Percentiles rank a stretch among this genome's conserved stretches.
phyloP scores from a whole-genome alignment of 2,888 invertebrate species.

The Hydrotaea diabolus region DNA sequence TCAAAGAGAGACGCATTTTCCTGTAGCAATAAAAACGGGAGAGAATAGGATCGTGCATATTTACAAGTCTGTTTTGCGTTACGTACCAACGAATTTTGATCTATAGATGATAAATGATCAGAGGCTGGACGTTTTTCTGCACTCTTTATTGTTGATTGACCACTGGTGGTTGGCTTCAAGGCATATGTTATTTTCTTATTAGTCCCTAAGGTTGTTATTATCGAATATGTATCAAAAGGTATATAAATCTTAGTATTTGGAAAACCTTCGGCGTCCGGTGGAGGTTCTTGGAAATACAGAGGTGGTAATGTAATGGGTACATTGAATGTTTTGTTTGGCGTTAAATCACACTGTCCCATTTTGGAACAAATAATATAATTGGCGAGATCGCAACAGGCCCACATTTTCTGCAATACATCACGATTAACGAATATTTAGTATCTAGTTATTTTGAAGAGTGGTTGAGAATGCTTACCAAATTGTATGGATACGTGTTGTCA shows the following conservation, averaged over 20 bases:
- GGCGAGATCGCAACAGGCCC: conserved; percentile 97
- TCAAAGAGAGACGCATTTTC: conserved; percentile 66
- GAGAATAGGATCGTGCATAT: too few species aligned
- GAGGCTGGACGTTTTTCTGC: conserved; percentile 68
- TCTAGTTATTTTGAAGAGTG: too few species aligned
- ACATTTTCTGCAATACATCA: conserved; percentile 88
- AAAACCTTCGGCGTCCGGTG: conserved; percentile 87
- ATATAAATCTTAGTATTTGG: conserved; percentile 90
- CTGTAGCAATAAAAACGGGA: conserved; percentile 38
- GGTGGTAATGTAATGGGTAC: conserved; percentile 92
- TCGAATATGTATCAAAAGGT: conserved; percentile 84
- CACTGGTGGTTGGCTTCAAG: conserved; percentile 63
- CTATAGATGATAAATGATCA: conserved; percentile 69
- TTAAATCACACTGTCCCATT: conserved; percentile 89
- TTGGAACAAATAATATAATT: conserved; percentile 94
- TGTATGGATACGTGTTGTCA: conserved; percentile 90
- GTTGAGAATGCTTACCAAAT: conserved; percentile 85
- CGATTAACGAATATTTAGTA: not conserved
- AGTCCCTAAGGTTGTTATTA: conserved; percentile 68
- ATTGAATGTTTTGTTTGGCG: conserved; percentile 89
- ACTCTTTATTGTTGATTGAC: conserved; percentile 52
- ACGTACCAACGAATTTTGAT: conserved; percentile 70
- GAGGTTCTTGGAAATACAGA: conserved; percentile 89
- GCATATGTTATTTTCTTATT: conserved; percentile 65
- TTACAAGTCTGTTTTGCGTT: not conserved